Percentiles rank a stretch among this genome's conserved stretches.
phyloP scores from a whole-genome alignment of 2,113 vertebrate genomes.

The Mola mola region DNA sequence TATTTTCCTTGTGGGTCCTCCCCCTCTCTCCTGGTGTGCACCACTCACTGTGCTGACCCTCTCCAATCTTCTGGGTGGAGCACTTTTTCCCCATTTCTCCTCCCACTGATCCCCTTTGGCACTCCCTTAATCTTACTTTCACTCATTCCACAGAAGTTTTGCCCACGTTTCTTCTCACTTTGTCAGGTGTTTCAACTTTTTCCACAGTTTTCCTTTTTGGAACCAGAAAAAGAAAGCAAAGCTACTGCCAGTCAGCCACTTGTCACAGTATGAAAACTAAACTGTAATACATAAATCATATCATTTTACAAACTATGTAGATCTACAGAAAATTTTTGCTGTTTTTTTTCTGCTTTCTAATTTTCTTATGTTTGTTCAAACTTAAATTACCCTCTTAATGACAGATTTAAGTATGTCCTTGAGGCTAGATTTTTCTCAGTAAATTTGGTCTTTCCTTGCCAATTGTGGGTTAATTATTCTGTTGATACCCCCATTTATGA shows the following conservation, averaged over 20 bases:
- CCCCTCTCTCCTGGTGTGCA: constrained; percentile 70
- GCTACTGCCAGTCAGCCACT: constrained; percentile 12
- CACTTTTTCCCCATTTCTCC: constrained; percentile 49
- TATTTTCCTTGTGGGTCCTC: constrained; percentile 86
- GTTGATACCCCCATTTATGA: constrained; percentile 42
- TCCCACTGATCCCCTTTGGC: constrained; percentile 52
- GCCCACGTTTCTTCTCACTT: constrained; percentile 41
- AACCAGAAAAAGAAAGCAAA: constrained; percentile 18
- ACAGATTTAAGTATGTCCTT: constrained; percentile 44
- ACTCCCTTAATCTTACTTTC: constrained; percentile 71
- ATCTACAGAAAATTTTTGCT: constrained; percentile 11
- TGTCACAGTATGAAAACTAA: not conserved
- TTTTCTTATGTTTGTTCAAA: constrained; percentile 46
- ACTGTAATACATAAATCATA: constrained; percentile 3
- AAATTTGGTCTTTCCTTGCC: constrained; percentile 50
- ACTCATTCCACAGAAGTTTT: constrained; percentile 44
- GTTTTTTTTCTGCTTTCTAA: constrained; percentile 28
- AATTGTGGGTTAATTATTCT: constrained; percentile 59
- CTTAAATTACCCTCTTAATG: constrained; percentile 51
- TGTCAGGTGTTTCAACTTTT: constrained; percentile 48
- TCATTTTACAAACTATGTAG: not conserved
- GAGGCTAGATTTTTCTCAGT: constrained; percentile 37
- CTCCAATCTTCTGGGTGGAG: constrained; percentile 71
- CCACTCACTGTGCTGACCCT: constrained; percentile 68
- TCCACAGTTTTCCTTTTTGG: constrained; percentile 26